phyloP scores from a whole-genome alignment of 2,888 invertebrate genomes.

The Euphydryas editha region DNA sequence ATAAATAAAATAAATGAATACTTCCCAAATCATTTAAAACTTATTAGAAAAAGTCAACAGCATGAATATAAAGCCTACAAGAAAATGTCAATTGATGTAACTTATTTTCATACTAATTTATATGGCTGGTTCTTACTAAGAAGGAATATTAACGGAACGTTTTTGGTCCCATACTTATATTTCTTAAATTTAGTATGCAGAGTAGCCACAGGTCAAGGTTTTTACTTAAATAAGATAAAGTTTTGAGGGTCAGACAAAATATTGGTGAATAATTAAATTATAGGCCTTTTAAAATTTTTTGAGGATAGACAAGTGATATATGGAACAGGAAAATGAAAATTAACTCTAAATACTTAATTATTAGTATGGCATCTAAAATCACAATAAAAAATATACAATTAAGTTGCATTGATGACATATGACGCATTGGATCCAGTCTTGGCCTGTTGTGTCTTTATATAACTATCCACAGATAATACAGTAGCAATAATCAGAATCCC shows the following conservation, averaged over 20 bases:
- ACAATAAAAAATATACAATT: constrained; percentile 1
- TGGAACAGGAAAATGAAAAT: constrained; percentile 1
- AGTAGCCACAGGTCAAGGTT: neutral
- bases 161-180: too few species aligned
- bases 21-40: too few species aligned
- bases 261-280: neutral
- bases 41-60: too few species aligned
- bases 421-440: constrained; percentile 7
- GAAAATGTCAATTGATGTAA: too few species aligned
- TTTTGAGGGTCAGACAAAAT: neutral
- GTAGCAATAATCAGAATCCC: constrained; percentile 2
- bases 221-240: neutral
- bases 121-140: too few species aligned
- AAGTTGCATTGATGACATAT: constrained; percentile 8
- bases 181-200: too few species aligned
- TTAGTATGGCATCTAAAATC: neutral
- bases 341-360: neutral
- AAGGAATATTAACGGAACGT: too few species aligned
- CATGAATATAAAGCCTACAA: too few species aligned
- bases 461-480: constrained; percentile 4
- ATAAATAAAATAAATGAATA: too few species aligned
- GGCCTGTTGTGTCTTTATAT: constrained; percentile 7
- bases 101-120: too few species aligned
- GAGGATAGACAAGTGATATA: neutral
- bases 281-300: neutral